Evolutionary conservation across 2,888 invertebrate species (phyloP), one percentile per base, ranked within the genome.

Genomic region (Acanthosoma haemorrhoidale): DNA sequence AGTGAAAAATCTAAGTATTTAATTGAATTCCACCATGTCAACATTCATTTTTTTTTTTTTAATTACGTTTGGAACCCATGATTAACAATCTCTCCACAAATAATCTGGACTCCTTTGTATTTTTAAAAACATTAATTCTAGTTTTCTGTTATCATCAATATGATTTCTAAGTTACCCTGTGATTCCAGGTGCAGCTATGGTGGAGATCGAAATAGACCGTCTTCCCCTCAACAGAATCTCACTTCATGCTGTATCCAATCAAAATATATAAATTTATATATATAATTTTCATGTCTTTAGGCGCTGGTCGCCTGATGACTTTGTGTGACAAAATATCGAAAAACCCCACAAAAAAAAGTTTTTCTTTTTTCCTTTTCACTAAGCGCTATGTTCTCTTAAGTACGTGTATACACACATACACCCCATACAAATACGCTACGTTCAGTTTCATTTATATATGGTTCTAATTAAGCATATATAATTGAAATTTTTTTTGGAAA

Each of bases 181-280:
- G n/a, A 34, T 68, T 72, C 3, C 32, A 73, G 72, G 71, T 73
- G 67, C 72, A 73, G 69, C 69, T 73, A 57, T 73, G 72, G 71
- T 71, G 71, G 72, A 73, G 71, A 71, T 69, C 69, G 36, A 73
- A 73, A 61, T 73, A 70, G 70, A 41, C 64, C 18, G 63, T 57
- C 64, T 67, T 57, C 67, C 67, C 57, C 43, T 67, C 67, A 34
- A 57, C 32, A 36, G 67, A 67, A 67, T 57, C 67, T 67, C 67
- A 67, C 67, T 57, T 51, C 57, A 57, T 67, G 67, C 67, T 67
- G 67, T 67, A 43, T 57, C 67, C 57, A 34, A 51, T 57, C 43
- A 51, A 51, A 32, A 43, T 67, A 34, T 67, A 67, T 57, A 67
- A 21, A 58, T 29, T 11, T 64, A 64, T 67, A 67, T 67, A 67